A percentile compares a stretch with the other conserved stretches of the same genome.
Conservation (phyloP, 1,140 invertebrate species). For the Saxidomus purpurata region DNA sequence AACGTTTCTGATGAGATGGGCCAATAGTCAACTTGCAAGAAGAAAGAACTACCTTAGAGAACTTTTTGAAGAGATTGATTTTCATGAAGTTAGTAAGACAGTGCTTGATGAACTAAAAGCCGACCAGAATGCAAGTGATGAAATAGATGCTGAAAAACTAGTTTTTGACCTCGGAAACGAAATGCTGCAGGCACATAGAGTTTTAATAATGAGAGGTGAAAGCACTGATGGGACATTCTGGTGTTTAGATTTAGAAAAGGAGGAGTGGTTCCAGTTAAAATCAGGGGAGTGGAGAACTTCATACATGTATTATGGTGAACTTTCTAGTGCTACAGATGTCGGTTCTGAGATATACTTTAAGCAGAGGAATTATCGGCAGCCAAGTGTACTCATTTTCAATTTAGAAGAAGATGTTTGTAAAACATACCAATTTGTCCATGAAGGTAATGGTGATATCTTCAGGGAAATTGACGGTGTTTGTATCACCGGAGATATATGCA, state of each 20-base stretch:
- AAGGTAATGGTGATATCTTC: background rate
- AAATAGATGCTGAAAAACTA: background rate
- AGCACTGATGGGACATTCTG: background rate
- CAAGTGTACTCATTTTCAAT: background rate
- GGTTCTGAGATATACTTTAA: background rate
- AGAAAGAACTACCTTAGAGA: background rate
- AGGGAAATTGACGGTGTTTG: background rate
- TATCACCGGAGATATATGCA: background rate
- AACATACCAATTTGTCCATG: background rate
- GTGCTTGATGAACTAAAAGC: background rate
- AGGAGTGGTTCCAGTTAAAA: background rate
- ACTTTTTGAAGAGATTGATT: background rate
- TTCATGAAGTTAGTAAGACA: background rate
- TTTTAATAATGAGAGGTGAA: background rate
- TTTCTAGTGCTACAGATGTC: background rate
- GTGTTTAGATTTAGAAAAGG: constrained; percentile 16
- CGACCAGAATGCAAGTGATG: background rate
- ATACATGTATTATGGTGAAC: background rate
- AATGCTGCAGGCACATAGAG: background rate
- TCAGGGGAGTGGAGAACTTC: background rate
- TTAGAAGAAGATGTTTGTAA: background rate
- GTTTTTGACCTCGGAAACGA: background rate
- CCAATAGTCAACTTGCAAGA: background rate
- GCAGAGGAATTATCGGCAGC: background rate
- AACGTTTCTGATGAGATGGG: background rate